Evolutionary conservation across 2,888 invertebrate species (phyloP).

Genomic region (Drosophila niveifrons): DNA sequence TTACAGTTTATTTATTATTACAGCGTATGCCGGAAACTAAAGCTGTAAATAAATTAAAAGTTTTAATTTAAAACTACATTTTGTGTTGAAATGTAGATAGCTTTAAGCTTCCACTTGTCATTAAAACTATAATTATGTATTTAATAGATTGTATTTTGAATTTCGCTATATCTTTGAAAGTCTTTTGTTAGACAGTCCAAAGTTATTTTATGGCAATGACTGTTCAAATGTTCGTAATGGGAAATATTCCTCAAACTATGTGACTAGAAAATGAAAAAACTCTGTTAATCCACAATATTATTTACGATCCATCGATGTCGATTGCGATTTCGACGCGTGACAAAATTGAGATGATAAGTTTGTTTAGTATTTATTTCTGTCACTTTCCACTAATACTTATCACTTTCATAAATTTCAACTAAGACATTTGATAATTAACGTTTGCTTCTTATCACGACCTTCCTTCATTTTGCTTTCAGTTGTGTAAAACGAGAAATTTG

Average conservation of each 20-base stretch:
- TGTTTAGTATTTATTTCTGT: slow-evolving; percentile 10
- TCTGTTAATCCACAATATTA: neutral
- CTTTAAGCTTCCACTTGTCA: too few species aligned
- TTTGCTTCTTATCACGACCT: neutral
- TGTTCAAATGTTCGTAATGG: neutral
- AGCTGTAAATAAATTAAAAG: too few species aligned
- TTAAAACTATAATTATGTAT: too few species aligned
- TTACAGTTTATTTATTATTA: too few species aligned
- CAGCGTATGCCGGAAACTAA: too few species aligned
- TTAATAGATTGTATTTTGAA: too few species aligned
- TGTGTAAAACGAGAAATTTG: neutral
- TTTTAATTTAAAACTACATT: too few species aligned
- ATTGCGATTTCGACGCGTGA: slow-evolving; percentile 15
- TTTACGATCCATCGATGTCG: slow-evolving; percentile 20
- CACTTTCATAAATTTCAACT: slow-evolving; percentile 40
- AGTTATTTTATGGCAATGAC: slow-evolving; percentile 1
- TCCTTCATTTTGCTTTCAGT: neutral
- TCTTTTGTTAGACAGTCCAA: neutral
- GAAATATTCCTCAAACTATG: neutral
- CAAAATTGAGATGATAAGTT: slow-evolving; percentile 18
- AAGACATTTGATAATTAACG: slow-evolving; percentile 32
- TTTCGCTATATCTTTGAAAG: too few species aligned
- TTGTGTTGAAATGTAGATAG: too few species aligned
- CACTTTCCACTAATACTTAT: slow-evolving; percentile 40
- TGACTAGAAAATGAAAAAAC: neutral